Percentiles rank a stretch among this genome's conserved stretches.
Conservation (phyloP, 2,888 invertebrate species). For the Atrina japonica region DNA sequence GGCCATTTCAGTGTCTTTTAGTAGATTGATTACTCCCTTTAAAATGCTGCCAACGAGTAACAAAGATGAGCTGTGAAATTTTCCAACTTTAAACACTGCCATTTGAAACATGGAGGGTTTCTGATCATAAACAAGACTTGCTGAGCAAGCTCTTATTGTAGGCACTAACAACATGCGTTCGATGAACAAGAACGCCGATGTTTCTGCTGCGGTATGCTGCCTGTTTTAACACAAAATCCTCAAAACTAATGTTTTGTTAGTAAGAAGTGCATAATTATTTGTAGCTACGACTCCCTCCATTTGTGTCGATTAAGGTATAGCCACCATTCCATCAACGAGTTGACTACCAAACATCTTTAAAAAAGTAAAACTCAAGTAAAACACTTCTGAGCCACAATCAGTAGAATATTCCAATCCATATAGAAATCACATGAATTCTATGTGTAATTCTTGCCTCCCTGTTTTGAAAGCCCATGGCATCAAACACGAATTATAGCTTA, state of each 20-base stretch:
- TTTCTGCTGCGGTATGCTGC: conserved; percentile 13
- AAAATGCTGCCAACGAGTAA: not conserved
- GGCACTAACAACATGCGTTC: conserved; percentile 7
- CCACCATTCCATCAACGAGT: too few species aligned
- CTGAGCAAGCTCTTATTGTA: conserved; percentile 7
- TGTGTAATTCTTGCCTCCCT: conserved; percentile 25
- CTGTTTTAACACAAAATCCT: not conserved
- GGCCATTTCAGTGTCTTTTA: conserved; percentile 9
- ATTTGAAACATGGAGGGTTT: conserved; percentile 3
- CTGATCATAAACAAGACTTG: conserved; percentile 6
- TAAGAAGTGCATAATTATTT: too few species aligned
- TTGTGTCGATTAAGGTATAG: too few species aligned
- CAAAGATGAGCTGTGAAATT: not conserved
- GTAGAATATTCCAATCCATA: not conserved
- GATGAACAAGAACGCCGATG: not conserved
- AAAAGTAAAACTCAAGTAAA: too few species aligned
- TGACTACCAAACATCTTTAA: too few species aligned
- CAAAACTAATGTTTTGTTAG: too few species aligned
- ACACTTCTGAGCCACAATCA: too few species aligned
- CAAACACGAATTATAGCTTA: conserved; percentile 7
- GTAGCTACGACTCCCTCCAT: too few species aligned
- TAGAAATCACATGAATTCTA: conserved; percentile 25
- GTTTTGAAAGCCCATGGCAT: conserved; percentile 38
- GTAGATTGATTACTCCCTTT: not conserved
- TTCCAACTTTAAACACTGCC: conserved; percentile 6